phyloP scores from a whole-genome alignment of 1,140 invertebrate genomes.

The Atta colombica region DNA sequence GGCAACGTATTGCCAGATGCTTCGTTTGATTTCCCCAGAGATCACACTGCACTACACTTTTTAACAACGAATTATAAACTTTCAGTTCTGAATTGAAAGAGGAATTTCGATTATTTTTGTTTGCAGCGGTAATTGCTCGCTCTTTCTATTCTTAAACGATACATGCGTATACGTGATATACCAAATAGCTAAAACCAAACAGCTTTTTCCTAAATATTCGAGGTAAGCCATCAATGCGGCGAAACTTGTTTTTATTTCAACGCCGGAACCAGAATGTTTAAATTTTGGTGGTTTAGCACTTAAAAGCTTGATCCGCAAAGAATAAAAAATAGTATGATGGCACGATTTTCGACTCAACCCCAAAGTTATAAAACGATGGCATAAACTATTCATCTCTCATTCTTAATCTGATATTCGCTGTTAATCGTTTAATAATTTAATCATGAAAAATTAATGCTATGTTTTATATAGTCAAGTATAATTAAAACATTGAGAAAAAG shows the following conservation, averaged over 20 bases:
- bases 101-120: conserved; percentile 30
- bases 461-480: background rate
- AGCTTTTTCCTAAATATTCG: conserved; percentile 4
- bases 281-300: background rate
- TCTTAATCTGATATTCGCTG: conserved; percentile 16
- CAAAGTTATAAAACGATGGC: conserved; percentile 3
- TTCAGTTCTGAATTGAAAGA: conserved; percentile 37
- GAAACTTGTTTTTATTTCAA: conserved; percentile 20
- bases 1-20: conserved; percentile 52
- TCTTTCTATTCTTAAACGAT: background rate
- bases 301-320: conserved; percentile 20
- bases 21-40: conserved; percentile 69
- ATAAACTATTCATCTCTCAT: background rate
- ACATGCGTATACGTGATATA: background rate
- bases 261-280: background rate
- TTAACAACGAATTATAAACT: conserved; percentile 68
- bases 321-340: background rate
- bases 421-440: conserved; percentile 1
- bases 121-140: background rate
- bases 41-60: conserved; percentile 53
- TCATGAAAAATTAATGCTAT: background rate
- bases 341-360: conserved; percentile 6
- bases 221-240: background rate
- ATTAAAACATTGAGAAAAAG: conserved; percentile 16
- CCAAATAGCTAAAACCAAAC: background rate